Evolutionary conservation across 2,888 invertebrate species (phyloP).

Genomic region (Diadromus collaris): DNA sequence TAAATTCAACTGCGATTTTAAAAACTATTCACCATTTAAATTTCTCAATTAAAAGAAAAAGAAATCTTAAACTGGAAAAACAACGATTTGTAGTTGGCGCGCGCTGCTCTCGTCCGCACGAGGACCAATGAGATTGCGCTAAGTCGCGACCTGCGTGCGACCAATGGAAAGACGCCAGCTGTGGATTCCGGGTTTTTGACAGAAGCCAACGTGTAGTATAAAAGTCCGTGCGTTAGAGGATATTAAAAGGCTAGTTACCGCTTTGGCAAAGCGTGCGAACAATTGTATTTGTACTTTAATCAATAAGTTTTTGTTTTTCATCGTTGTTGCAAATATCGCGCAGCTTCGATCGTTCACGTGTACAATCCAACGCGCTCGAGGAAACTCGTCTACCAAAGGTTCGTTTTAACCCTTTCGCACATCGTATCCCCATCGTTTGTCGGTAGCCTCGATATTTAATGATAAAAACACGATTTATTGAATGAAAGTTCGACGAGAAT

Average conservation of each 20-base stretch:
- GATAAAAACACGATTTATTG: neutral
- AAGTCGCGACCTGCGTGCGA: constrained; percentile 38
- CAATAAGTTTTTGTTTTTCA: constrained; percentile 50
- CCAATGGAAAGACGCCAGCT: constrained; percentile 78
- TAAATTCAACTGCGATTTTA: too few relatives aligned
- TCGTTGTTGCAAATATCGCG: constrained; percentile 7
- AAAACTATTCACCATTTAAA: too few relatives aligned
- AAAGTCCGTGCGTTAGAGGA: constrained; percentile 63
- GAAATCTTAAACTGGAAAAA: neutral
- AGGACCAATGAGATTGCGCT: constrained; percentile 44
- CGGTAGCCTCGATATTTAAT: neutral
- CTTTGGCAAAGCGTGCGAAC: constrained; percentile 29
- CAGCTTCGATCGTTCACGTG: neutral
- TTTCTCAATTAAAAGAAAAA: neutral
- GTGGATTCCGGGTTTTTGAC: constrained; percentile 75
- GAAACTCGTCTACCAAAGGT: constrained; percentile 38
- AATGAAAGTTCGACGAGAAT: neutral
- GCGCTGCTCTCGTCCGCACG: constrained; percentile 2
- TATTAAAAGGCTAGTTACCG: constrained; percentile 54
- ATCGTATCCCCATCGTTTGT: neutral
- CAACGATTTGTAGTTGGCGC: neutral
- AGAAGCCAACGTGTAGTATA: constrained; percentile 76
- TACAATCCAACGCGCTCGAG: neutral
- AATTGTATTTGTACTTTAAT: constrained; percentile 11
- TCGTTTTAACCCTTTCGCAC: constrained; percentile 10